Evolutionary conservation across 2,113 vertebrate genomes (phyloP).

Genomic region (Tiliqua scincoides): DNA sequence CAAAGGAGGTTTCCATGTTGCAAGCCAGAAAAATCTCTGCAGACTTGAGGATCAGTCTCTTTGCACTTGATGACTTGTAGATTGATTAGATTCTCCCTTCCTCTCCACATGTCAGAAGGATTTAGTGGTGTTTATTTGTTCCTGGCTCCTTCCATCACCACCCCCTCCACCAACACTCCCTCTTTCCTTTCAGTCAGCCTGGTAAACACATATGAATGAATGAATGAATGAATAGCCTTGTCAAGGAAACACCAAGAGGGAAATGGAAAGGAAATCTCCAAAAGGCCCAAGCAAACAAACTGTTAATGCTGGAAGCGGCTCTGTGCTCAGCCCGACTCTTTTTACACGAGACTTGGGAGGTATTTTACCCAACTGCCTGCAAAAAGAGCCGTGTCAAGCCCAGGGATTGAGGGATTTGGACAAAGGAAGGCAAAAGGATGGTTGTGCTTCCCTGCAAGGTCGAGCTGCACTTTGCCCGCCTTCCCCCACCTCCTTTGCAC

Average conservation of each 20-base stretch:
- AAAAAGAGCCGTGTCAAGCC: slow-evolving; percentile 72
- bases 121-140: slow-evolving; percentile 15
- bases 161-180: background rate
- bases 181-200: background rate
- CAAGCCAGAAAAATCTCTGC: slow-evolving; percentile 4
- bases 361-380: slow-evolving; percentile 71
- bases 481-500: slow-evolving; percentile 18
- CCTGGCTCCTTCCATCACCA: background rate
- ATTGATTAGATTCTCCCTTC: slow-evolving; percentile 5
- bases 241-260: slow-evolving; percentile 5
- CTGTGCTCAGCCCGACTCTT: slow-evolving; percentile 53
- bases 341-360: slow-evolving; percentile 73
- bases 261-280: background rate
- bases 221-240: slow-evolving; percentile 11
- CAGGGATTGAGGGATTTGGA: slow-evolving; percentile 71
- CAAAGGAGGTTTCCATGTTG: background rate
- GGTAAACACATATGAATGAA: slow-evolving; percentile 1
- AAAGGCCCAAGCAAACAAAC: slow-evolving; percentile 44
- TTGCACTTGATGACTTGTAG: slow-evolving; percentile 3
- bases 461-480: slow-evolving; percentile 41
- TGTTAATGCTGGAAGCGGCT: slow-evolving; percentile 58
- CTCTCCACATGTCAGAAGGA: slow-evolving; percentile 7
- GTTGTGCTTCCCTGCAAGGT: slow-evolving; percentile 70
- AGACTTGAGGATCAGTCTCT: background rate
- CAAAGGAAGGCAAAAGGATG: slow-evolving; percentile 57